Percentiles rank a stretch among this genome's conserved stretches.
Conservation (phyloP, 2,113 vertebrate genomes). For the Psittacus erithacus region DNA sequence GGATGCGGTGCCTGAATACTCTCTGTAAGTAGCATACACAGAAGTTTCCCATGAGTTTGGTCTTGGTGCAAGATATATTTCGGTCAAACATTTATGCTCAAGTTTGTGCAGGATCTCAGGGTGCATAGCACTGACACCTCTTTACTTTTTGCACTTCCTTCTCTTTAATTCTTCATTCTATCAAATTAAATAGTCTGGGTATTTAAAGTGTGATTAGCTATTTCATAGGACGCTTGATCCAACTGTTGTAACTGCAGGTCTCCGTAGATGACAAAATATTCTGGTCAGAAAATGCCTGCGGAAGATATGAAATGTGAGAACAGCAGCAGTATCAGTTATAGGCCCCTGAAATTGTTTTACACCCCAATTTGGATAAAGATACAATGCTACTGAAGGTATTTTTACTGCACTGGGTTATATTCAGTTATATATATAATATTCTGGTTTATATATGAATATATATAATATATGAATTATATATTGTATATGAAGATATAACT, state of each 20-base stretch:
- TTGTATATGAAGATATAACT: too few species aligned
- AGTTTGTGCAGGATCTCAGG: not conserved
- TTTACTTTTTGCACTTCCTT: not conserved
- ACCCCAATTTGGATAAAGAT: not conserved
- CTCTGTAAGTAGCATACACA: slow-evolving; percentile 84
- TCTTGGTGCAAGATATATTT: not conserved
- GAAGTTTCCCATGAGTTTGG: not conserved
- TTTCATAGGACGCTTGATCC: not conserved
- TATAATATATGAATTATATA: too few species aligned
- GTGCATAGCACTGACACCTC: not conserved
- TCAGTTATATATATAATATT: too few species aligned
- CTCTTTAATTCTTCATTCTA: not conserved
- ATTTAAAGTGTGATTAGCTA: not conserved
- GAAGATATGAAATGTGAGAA: not conserved
- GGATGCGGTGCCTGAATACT: slow-evolving; percentile 91
- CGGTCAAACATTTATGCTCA: not conserved
- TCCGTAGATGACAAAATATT: not conserved
- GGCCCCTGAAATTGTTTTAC: not conserved
- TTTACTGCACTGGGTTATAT: not conserved
- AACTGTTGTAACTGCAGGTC: not conserved
- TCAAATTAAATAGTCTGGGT: not conserved
- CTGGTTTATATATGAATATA: too few species aligned
- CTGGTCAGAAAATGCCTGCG: not conserved
- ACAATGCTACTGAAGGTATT: not conserved
- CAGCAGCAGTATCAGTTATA: not conserved